These are phyloP conservation scores for Adoxophyes honmai DNA, from an alignment of 1,140 invertebrate genomes.

Conservation along the genomic window DNA sequence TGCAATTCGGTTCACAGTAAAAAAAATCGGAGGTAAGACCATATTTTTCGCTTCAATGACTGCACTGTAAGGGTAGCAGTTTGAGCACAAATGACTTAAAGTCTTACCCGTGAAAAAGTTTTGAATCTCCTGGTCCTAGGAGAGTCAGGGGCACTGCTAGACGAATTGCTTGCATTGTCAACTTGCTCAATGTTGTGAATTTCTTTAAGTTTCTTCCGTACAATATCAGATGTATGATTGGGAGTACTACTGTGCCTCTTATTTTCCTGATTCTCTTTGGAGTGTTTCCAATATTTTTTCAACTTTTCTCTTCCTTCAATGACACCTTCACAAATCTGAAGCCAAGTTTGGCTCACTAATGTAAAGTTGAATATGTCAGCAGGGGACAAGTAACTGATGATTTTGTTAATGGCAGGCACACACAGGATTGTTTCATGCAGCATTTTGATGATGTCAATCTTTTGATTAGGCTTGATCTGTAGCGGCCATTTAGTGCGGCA, in stretches of 20 bases:
- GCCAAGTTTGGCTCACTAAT: conserved; percentile 59
- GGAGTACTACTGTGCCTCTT: conserved; percentile 29
- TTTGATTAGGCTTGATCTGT: conserved; percentile 50
- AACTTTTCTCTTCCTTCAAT: conserved; percentile 43
- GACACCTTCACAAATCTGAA: conserved; percentile 46
- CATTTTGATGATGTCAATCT: conserved; percentile 66
- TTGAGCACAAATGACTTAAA: conserved; percentile 8
- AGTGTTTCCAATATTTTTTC: conserved; percentile 37
- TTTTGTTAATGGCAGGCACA: conserved; percentile 52
- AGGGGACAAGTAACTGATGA: conserved; percentile 55
- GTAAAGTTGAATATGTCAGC: conserved; percentile 64
- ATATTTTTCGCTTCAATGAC: too few relatives aligned
- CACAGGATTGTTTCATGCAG: conserved; percentile 39
- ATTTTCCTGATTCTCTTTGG: conserved; percentile 61
- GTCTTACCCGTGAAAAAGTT: conserved; percentile 67
- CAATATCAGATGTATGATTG: conserved; percentile 25
- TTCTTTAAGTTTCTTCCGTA: conserved; percentile 47
- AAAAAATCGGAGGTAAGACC: too few relatives aligned
- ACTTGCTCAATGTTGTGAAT: conserved; percentile 52
- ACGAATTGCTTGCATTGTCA: conserved; percentile 23
- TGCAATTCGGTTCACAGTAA: too few relatives aligned
- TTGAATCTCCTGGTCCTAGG: conserved; percentile 69
- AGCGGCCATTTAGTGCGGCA: conserved; percentile 24
- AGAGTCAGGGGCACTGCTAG: conserved; percentile 64
- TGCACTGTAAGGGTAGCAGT: too few relatives aligned